Base-by-base conservation (phyloP, 1,140 invertebrate genomes). In the Parapsyche elsis region DNA sequence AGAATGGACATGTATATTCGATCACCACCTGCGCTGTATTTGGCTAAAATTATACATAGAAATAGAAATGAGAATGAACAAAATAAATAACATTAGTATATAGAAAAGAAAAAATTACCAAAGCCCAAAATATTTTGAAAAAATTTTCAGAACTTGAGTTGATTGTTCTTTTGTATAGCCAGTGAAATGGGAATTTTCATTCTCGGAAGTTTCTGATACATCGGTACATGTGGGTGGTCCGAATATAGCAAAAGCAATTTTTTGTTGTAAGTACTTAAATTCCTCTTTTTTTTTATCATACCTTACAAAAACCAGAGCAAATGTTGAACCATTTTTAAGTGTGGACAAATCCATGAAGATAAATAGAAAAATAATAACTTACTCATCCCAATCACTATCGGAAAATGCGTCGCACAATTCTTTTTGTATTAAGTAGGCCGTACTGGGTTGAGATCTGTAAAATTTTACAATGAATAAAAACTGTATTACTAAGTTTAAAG, bases 1-100 rank as follows among this genome's bases (percentile, higher is more conserved):
- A 83, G 19, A n/a, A 71, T 67, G 19, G 76, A 61, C 73, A 83
- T 79, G 53, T 61, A 83, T 10, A 83, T 67, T 59, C 26, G 64
- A 16, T 79, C 67, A 14, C 70, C 71, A 57, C 61, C 64, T 9
- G 70, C 26, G 26, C 79, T 78, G 57, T 76, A 83, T 78, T 83
- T 83, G 12, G 21, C 81, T 83, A 70, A 19, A 80, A 76, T 30
- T 64, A 30, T 9, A 7, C 19, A 38, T n/a, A n/a, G n/a, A 23
- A 30, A 49, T 53, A 57, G 26, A 30, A 76, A 59, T 26, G 24
- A 1, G 26, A 59, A 9, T 24, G 7, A 38, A 26, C 9, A 73
- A 46, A 67, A 1, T 21, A 67, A 9, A 46, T 46, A 46, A n/a
- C 5, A 45, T 45, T 7, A 26, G 24, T 57, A n/a, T 75, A 75